phyloP scores from a whole-genome alignment of 2,888 invertebrate genomes.

The Cheilosia grossa region DNA sequence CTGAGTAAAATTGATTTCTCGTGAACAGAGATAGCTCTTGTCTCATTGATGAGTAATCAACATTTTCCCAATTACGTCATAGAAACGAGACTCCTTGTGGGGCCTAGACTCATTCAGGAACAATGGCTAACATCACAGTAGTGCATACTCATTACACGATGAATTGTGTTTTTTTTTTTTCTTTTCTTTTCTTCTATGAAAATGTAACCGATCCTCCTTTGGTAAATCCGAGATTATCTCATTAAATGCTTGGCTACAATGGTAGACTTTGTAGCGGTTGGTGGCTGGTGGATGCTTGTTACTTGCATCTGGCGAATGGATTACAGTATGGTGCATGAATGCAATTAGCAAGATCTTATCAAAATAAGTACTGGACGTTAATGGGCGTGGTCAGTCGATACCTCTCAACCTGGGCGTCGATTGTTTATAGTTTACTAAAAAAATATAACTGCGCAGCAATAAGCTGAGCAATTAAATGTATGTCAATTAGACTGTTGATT shows the following conservation, averaged over 20 bases:
- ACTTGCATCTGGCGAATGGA: background rate
- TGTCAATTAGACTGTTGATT: too few species aligned
- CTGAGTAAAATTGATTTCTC: background rate
- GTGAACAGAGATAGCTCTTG: background rate
- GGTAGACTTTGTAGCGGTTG: background rate
- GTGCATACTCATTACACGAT: background rate
- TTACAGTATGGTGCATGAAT: background rate
- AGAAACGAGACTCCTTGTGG: background rate
- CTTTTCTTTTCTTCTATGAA: background rate
- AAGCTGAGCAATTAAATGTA: too few species aligned
- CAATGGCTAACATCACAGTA: background rate
- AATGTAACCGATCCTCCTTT: background rate
- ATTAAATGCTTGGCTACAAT: background rate
- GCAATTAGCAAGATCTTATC: background rate
- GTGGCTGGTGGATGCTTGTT: too few species aligned
- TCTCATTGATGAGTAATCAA: conserved; percentile 20
- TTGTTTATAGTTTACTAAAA: too few species aligned
- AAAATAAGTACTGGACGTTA: background rate
- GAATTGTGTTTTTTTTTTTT: too few species aligned
- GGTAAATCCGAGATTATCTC: conserved; percentile 1
- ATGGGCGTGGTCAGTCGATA: too few species aligned
- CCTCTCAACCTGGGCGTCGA: too few species aligned
- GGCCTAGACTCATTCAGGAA: background rate
- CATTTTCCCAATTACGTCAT: conserved; percentile 38
- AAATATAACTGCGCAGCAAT: too few species aligned